A percentile compares a stretch with the other conserved stretches of the same genome.
phyloP scores from a whole-genome alignment of 2,797 vertebrate genomes.

The Pseudochaenichthys georgianus region DNA sequence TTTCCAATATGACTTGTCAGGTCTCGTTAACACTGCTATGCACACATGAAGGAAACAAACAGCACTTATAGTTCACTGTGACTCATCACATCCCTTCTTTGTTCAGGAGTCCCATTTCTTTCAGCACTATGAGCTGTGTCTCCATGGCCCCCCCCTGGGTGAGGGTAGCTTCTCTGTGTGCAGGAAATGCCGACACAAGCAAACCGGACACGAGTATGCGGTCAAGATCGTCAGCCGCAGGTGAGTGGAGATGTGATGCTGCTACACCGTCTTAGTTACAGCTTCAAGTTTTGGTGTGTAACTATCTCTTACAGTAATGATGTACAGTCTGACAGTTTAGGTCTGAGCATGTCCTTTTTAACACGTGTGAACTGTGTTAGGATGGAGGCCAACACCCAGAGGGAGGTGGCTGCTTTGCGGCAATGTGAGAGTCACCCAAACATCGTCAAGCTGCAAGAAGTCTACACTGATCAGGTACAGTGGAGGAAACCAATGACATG shows the following conservation, averaged over 20 bases:
- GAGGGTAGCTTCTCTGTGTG: slow-evolving; percentile 95
- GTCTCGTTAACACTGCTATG: not conserved
- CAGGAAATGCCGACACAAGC: slow-evolving; percentile 90
- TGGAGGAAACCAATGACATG: not conserved
- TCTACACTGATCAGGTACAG: slow-evolving; percentile 92
- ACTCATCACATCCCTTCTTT: not conserved
- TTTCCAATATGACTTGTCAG: not conserved
- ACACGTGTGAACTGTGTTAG: slow-evolving; percentile 68
- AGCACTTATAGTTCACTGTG: not conserved
- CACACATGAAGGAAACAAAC: not conserved
- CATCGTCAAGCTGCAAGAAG: slow-evolving; percentile 91
- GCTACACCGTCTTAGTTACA: not conserved
- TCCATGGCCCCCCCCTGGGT: slow-evolving; percentile 89
- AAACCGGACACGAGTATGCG: slow-evolving; percentile 89
- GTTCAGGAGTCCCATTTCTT: slow-evolving; percentile 93
- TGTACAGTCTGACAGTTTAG: not conserved
- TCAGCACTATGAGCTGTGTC: slow-evolving; percentile 91
- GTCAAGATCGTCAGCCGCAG: slow-evolving; percentile 95
- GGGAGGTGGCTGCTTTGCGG: slow-evolving; percentile 91
- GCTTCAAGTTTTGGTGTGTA: not conserved
- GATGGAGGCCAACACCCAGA: slow-evolving; percentile 91
- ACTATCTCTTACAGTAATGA: not conserved
- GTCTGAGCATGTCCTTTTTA: slow-evolving; percentile 7
- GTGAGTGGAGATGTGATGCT: slow-evolving; percentile 70
- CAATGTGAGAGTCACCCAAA: slow-evolving; percentile 92